Conservation (phyloP, 2,888 invertebrate species). For the Cheilosia impressa region DNA sequence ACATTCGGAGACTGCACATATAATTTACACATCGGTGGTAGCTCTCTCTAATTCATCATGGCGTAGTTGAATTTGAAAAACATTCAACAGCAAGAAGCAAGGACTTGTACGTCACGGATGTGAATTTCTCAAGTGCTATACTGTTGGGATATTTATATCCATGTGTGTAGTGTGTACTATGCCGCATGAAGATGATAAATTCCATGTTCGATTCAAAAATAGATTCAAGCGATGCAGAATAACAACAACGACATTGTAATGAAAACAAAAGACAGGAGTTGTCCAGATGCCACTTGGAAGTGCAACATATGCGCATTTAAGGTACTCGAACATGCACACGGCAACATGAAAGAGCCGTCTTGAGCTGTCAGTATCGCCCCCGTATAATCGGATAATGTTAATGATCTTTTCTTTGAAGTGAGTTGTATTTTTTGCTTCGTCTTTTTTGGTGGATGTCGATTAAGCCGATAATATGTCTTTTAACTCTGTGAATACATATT, state of each 20-base stretch:
- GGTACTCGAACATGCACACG: constrained; percentile 12
- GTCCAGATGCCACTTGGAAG: constrained; percentile 57
- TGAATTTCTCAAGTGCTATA: constrained; percentile 34
- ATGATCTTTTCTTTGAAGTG: constrained; percentile 44
- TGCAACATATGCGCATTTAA: constrained; percentile 46
- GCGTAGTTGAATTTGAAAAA: constrained; percentile 15
- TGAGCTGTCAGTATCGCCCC: constrained; percentile 29
- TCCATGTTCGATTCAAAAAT: constrained; percentile 40
- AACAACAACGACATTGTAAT: constrained; percentile 11
- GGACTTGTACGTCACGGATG: constrained; percentile 44
- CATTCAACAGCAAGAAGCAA: background rate
- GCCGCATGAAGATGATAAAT: constrained; percentile 47
- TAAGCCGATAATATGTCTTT: constrained; percentile 3
- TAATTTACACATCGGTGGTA: background rate
- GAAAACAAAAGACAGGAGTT: constrained; percentile 47
- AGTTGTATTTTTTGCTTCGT: background rate
- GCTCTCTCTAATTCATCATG: constrained; percentile 53
- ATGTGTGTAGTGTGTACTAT: constrained; percentile 17
- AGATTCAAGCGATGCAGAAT: constrained; percentile 21
- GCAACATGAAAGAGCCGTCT: constrained; percentile 20
- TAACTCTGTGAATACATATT: background rate
- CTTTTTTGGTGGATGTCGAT: background rate
- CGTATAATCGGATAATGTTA: constrained; percentile 40
- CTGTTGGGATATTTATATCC: constrained; percentile 45
- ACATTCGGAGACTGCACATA: constrained; percentile 24